phyloP scores from a whole-genome alignment of 2,888 invertebrate species.

The Thysanoteuthis rhombus region DNA sequence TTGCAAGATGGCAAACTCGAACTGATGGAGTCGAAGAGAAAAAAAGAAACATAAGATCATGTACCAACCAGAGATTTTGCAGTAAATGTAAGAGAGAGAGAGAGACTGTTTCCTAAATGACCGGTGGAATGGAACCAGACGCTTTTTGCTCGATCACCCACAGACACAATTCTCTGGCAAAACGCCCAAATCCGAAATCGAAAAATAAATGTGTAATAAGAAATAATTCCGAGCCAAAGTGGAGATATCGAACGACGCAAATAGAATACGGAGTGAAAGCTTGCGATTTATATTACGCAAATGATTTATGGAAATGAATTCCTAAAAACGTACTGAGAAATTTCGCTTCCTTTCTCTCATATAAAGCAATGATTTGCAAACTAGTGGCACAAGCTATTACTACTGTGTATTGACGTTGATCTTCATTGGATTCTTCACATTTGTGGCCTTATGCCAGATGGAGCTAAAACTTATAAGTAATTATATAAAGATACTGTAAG shows the following conservation, averaged over 20 bases:
- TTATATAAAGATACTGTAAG: no score
- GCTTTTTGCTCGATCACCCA: neutral
- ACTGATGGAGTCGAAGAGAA: neutral
- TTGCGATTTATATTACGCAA: neutral
- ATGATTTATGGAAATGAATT: neutral
- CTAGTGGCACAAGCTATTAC: neutral
- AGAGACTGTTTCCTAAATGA: neutral
- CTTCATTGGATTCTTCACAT: no score
- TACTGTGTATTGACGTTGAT: no score
- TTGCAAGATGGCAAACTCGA: no score
- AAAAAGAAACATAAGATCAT: neutral
- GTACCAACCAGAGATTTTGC: neutral
- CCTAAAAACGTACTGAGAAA: neutral
- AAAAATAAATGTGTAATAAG: neutral
- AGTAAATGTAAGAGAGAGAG: neutral
- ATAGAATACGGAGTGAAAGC: neutral
- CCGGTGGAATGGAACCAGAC: neutral
- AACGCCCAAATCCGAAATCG: neutral
- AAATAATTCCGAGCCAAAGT: neutral
- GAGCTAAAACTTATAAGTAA: no score
- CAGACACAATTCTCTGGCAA: neutral
- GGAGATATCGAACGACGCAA: neutral
- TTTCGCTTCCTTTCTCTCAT: neutral
- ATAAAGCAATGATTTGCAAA: neutral
- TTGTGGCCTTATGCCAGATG: no score